Evolutionary conservation across 2,113 vertebrate species (phyloP).

Genomic region (Collichthys lucidus): DNA sequence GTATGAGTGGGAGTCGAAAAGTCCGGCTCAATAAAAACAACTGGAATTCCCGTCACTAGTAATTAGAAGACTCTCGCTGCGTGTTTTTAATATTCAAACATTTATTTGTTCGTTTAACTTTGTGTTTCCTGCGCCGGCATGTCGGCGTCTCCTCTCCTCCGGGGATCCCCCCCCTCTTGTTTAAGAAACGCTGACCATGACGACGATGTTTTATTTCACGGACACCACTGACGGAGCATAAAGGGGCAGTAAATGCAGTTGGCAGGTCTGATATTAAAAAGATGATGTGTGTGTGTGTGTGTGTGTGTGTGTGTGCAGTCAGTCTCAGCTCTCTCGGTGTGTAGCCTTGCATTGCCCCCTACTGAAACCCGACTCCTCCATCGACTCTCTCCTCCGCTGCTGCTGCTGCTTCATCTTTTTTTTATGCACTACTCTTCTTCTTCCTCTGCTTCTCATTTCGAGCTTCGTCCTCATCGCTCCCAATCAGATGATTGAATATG

Average conservation of each 20-base stretch:
- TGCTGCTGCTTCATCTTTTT: too few relatives aligned
- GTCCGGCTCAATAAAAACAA: too few relatives aligned
- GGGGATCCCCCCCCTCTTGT: neutral
- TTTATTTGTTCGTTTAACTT: neutral
- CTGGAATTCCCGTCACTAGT: too few relatives aligned
- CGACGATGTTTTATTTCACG: neutral
- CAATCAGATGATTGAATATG: slow-evolving; percentile 30
- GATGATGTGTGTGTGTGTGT: slow-evolving; percentile 38
- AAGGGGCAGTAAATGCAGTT: neutral
- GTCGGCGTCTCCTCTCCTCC: neutral
- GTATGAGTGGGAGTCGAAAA: too few relatives aligned
- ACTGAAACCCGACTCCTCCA: slow-evolving; percentile 80
- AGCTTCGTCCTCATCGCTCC: neutral
- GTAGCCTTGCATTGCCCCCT: slow-evolving; percentile 85
- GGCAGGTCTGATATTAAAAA: slow-evolving; percentile 29
- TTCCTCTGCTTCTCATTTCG: neutral
- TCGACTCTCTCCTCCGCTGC: slow-evolving; percentile 41
- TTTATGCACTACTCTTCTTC: neutral
- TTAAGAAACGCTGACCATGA: neutral
- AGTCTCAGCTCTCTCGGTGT: slow-evolving; percentile 55
- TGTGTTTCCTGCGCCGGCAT: neutral
- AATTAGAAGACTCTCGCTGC: neutral
- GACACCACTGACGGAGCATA: slow-evolving; percentile 3
- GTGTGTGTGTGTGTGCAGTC: slow-evolving; percentile 35
- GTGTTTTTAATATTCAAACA: neutral